Evolutionary conservation across 2,113 vertebrate genomes (phyloP), one percentile per base, ranked within the genome.

Genomic region (Xerus inauris): DNA sequence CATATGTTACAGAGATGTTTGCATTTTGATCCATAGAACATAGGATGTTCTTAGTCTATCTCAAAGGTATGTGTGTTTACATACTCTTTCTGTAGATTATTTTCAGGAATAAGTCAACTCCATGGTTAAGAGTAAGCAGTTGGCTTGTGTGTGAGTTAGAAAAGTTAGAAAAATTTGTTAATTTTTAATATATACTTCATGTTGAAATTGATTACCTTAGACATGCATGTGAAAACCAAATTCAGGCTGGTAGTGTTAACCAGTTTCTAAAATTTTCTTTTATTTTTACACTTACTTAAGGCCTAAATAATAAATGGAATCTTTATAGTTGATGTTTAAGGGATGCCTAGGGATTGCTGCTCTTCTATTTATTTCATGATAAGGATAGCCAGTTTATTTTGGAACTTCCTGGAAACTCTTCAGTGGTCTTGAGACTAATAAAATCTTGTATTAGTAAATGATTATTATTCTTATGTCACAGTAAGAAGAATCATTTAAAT

Each of bases 401-500:
- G 54, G 65, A 92, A 90, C 26, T 71, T 75, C 17, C 35, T 20
- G 13, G 30, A 92, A 83, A 30, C 24, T 86, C 30, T 49, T 82
- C 30, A 62, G 20, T 89, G 67, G 30, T 86, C 14, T 19, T 89
- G 20, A 38, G 65, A 6, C 69, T 96, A 89, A 91, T 80, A 65
- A 96, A 94, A 59, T 30, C 64, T 57, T 76, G 5, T 75, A 49
- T 94, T 94, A 93, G 32, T 64, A 51, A 93, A 79, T 76, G 26
- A 86, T 38, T 84, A 65, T 90, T 96, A 94, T 97, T 97, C 72
- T 95, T 92, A 82, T 45, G 51, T 96, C 85, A 85, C 54, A 96
- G 75, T 95, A 91, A 96, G 87, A 97, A 94, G 96, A 90, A 84
- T 95, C n/a, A 72, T 88, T 96, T 96, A 89, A 24, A 64, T 95